Conservation (phyloP, 2,113 vertebrate genomes). For the Archocentrus centrarchus region DNA sequence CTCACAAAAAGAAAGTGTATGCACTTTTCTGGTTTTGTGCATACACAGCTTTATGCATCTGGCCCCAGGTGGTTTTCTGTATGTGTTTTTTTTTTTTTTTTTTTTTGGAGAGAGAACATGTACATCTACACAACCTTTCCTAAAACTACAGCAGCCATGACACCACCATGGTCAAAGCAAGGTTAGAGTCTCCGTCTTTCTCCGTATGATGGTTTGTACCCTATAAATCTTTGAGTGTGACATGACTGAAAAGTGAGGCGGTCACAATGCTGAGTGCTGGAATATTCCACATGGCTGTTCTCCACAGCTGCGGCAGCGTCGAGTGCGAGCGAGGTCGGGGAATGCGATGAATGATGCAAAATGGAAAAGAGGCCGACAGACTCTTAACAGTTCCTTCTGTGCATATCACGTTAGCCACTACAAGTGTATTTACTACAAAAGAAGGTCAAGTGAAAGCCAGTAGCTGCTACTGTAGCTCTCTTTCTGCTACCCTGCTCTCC, state of each 20-base stretch:
- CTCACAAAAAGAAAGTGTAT: not conserved
- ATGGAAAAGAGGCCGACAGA: conserved; percentile 46
- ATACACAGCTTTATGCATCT: not conserved
- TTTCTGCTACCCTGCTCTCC: conserved; percentile 5
- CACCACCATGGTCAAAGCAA: not conserved
- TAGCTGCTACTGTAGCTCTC: not conserved
- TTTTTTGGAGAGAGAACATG: not conserved
- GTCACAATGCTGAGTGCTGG: conserved; percentile 59
- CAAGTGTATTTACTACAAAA: conserved; percentile 54
- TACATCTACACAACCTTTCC: not conserved
- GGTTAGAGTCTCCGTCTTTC: conserved; percentile 16
- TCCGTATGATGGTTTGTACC: conserved; percentile 33
- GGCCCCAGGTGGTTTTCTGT: not conserved
- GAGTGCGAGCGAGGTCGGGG: not conserved
- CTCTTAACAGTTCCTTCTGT: conserved; percentile 39
- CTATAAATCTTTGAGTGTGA: conserved; percentile 64
- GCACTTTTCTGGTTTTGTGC: not conserved
- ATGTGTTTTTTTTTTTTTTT: not conserved
- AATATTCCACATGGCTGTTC: conserved; percentile 38
- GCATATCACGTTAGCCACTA: conserved; percentile 29
- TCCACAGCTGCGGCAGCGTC: not conserved
- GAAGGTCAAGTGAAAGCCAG: conserved; percentile 37
- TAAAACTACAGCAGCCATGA: not conserved
- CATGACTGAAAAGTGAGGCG: conserved; percentile 46
- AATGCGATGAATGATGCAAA: conserved; percentile 65